Base-by-base conservation (phyloP, 1,140 invertebrate species). In the Dendrolimus kikuchii region DNA sequence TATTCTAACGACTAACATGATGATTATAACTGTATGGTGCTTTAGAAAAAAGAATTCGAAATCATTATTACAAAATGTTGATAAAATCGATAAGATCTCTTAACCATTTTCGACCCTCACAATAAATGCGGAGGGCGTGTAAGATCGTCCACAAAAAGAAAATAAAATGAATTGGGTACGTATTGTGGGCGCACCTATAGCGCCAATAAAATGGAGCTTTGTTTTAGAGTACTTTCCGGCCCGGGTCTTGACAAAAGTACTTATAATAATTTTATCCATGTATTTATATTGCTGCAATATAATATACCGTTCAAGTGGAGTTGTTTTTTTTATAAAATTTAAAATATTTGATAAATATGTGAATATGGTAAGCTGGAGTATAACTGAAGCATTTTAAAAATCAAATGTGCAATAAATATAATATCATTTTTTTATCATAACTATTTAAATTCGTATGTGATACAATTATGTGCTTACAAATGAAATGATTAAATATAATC, bases 31-130 rank as follows among this genome's bases (percentile, higher is more conserved):
- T 23, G 23, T 23, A 23, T 23, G 23, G 23, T 23, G 23, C 51
- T 46, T 59, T 61, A 66, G 57, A 62, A 62, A 68, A 68, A 62
- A 52, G 50, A 36, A 45, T 44, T 57, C 57, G 46, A 63, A 57
- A 62, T 23, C 54, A 57, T 62, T 69, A 64, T 64, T 66, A 67
- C 53, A 64, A 62, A 69, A 70, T 56, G 62, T 66, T 67, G 57
- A 57, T 51, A 62, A 55, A 63, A 52, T 55, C 57, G 70, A 72
- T 72, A 72, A 60, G 55, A 72, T 72, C 70, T 59, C 48, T 47
- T 23, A 43, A 58, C 41, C 55, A 60, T 48, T 53, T 53, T 55
- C 43, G 7, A 54, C 58, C 60, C 64, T 61, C 62, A 51, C 60
- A 53, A 54, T 55, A 49, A 59, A 64, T 60, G 57, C 55, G 51